Base-by-base conservation (phyloP, 2,888 invertebrate species). In the Phaedon cochleariae region DNA sequence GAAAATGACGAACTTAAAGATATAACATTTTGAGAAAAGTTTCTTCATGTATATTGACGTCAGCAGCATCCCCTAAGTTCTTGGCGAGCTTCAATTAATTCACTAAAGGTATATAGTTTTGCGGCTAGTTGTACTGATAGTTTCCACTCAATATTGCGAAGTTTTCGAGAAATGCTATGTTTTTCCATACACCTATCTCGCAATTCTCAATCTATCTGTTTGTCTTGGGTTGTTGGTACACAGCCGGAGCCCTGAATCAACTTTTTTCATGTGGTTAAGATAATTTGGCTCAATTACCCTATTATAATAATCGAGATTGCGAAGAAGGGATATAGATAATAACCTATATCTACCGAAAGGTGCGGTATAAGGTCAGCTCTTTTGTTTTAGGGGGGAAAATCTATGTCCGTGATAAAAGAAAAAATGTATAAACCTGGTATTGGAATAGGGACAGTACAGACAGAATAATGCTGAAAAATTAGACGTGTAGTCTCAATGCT, bases 231-330 rank as follows among this genome's bases (percentile, higher is more conserved):
- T 74, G 64, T 79, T 79, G 64, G 78, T 55, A 78, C 79, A 78
- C 79, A 74, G 76, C 78, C 78, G 34, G 4, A 51, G 53, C 52
- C 53, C 73, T 72, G 78, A 78, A 79, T 79, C 80, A 78, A 79
- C 77, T 79, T 80, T 80, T 41, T 79, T 77, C 78, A 77, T 76
- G 79, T 74, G 77, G 79, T 80, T 77, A 76, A 76, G 79, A 78
- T 79, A 81, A 81, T 80, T 80, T 79, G 73, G 77, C 73, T 75
- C 78, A 80, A 81, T 81, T 81, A 81, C 79, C 77, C 74, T 74
- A 80, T 81, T 81, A 79, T 79, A 79, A 79, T 80, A 79, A 77
- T 78, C 77, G 78, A 76, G 49, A 75, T 64, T 75, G 74, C 71
- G 76, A 74, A 76, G 74, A 75, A 76, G 74, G 76, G 78, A 73